Conservation (phyloP, 2,113 vertebrate genomes). For the Entosphenus tridentatus region DNA sequence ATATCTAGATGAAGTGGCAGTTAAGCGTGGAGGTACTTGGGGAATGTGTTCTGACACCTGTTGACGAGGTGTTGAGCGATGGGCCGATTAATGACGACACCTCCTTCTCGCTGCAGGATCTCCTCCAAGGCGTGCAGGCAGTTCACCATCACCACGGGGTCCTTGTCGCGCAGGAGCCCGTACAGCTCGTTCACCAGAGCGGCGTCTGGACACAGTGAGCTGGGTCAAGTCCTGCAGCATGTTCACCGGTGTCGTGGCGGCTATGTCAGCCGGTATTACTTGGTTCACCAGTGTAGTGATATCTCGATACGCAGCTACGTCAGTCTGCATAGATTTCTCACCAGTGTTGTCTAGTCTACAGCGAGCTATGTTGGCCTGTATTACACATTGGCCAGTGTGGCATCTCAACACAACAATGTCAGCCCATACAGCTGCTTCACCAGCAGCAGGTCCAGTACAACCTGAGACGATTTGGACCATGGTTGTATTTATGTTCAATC, state of each 20-base stretch:
- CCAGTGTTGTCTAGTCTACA: not conserved
- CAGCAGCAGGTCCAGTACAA: no score
- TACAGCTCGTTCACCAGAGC: constrained; percentile 75
- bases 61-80: constrained; percentile 91
- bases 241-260: no score
- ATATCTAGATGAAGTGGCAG: no score
- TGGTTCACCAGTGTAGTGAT: no score
- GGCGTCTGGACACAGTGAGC: constrained; percentile 27
- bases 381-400: not conserved
- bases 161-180: constrained; percentile 61
- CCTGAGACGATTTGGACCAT: no score
- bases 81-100: constrained; percentile 82
- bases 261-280: no score
- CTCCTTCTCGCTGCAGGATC: constrained; percentile 63
- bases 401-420: no score
- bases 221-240: no score
- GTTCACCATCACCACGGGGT: constrained; percentile 85
- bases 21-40: no score
- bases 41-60: constrained; percentile 26
- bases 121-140: constrained; percentile 79
- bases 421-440: no score
- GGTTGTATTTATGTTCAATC: no score
- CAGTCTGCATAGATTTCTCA: not conserved
- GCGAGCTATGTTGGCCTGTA: not conserved
- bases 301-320: not conserved